Conservation (phyloP, 2,113 vertebrate species). For the Mustela lutreola region DNA sequence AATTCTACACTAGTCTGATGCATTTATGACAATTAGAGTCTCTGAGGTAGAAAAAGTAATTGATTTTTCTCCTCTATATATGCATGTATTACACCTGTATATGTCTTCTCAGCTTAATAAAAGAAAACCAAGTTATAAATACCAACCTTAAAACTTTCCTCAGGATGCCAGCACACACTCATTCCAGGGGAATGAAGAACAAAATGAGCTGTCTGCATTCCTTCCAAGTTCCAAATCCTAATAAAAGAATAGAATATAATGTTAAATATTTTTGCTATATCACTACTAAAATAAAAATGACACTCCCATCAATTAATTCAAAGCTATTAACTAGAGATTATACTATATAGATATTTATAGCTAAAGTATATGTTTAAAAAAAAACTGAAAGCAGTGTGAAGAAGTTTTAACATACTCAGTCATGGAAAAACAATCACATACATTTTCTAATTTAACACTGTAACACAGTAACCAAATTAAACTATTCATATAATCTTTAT, state of each 20-base stretch:
- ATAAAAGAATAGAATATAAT: slow-evolving; percentile 25
- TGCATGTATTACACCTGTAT: background rate
- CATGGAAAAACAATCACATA: background rate
- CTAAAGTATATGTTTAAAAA: slow-evolving; percentile 35
- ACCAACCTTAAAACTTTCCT: slow-evolving; percentile 94
- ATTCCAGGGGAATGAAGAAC: slow-evolving; percentile 95
- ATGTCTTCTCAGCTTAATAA: slow-evolving; percentile 59
- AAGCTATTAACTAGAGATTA: slow-evolving; percentile 52
- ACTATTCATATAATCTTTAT: slow-evolving; percentile 30
- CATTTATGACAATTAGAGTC: background rate
- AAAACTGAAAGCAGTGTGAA: slow-evolving; percentile 7
- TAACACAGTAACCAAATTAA: slow-evolving; percentile 31
- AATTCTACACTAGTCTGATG: slow-evolving; percentile 7
- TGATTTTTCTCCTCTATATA: background rate
- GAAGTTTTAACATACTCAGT: background rate
- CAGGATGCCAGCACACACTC: slow-evolving; percentile 98
- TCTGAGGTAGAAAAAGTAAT: background rate
- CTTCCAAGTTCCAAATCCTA: slow-evolving; percentile 97
- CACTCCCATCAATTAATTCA: slow-evolving; percentile 4
- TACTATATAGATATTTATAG: background rate
- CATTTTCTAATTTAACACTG: background rate
- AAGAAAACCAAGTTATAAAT: slow-evolving; percentile 69
- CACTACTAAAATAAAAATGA: slow-evolving; percentile 61
- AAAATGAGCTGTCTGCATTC: slow-evolving; percentile 92
- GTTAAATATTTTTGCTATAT: slow-evolving; percentile 59